phyloP scores from a whole-genome alignment of 2,888 invertebrate species.

The Oconnorella tubifera region DNA sequence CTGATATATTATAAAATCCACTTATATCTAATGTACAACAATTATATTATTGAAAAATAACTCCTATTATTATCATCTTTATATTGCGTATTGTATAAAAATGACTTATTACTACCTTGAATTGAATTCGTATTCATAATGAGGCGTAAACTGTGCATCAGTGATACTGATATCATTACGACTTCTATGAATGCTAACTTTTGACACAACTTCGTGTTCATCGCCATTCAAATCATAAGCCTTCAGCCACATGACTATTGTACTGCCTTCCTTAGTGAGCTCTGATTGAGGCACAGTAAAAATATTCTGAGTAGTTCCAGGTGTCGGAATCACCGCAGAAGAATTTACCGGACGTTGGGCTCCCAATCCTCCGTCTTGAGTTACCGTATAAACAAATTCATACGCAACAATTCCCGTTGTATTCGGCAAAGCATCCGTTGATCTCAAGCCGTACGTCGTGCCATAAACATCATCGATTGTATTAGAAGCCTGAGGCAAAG shows the following conservation, averaged over 20 bases:
- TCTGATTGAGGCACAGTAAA: background rate
- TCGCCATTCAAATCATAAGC: conserved; percentile 9
- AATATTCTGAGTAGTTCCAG: background rate
- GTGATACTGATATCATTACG: background rate
- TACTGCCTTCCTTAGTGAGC: conserved; percentile 6
- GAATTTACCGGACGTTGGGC: background rate
- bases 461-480: conserved; percentile 13
- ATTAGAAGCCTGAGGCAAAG: background rate
- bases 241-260: conserved; percentile 17
- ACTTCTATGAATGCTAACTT: conserved; percentile 1
- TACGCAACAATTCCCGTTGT: conserved; percentile 8
- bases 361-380: conserved; percentile 3
- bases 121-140: conserved; percentile 11
- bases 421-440: conserved; percentile 7
- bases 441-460: conserved; percentile 3
- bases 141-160: background rate
- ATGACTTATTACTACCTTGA: too few species aligned
- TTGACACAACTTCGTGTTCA: background rate
- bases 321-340: background rate
- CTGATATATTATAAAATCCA: too few species aligned
- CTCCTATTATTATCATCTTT: too few species aligned
- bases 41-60: too few species aligned
- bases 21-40: too few species aligned
- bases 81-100: too few species aligned
- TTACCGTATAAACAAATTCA: conserved; percentile 6